Evolutionary conservation across 2,113 vertebrate species (phyloP), one percentile per base, ranked within the genome.

Genomic region (Chiloscyllium plagiosum): DNA sequence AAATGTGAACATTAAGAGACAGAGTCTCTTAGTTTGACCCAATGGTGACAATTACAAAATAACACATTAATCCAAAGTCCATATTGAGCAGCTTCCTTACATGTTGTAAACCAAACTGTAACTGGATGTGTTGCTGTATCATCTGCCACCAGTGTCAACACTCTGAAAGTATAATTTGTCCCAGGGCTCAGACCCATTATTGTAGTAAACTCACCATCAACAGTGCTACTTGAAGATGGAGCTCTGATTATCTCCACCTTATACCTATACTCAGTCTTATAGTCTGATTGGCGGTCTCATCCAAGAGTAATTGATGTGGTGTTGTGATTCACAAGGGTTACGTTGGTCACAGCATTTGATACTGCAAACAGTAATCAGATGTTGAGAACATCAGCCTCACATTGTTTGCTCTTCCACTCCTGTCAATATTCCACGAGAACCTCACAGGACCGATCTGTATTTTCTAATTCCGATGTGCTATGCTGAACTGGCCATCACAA

Each of bases 241-340:
- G 1, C n/a, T 4, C 4, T n/a, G 3, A 0, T 94, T 33, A 33
- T 68, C 0, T 94, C 85, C 95, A 96, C 61, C 37, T 47, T 47
- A 47, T 96, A 98, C 20, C 19, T 50, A 29, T 96, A 98, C 2
- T 26, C 96, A 3, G 0, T 0, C 95, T 97, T 96, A 93, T 83
- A 92, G 1, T 96, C 87, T 0, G 15, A 42, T 56, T 97, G 96
- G 10, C 7, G 2, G 0, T 0, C 0, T 98, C 98, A 99, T 0
- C 0, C 96, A 93, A 98, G 96, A 0, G 0, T 96, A 72, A 98
- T 85, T 17, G 0, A 61, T 0, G 86, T 94, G 86, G 96, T 96
- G 94, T 4, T 95, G 69, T 1, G 12, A 70, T 50, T 72, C 26
- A 15, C 47, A 33, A 72, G 42, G 10, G 3, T 47, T 52, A 95